phyloP scores from a whole-genome alignment of 2,797 vertebrate species.

The Xiphophorus birchmanni region DNA sequence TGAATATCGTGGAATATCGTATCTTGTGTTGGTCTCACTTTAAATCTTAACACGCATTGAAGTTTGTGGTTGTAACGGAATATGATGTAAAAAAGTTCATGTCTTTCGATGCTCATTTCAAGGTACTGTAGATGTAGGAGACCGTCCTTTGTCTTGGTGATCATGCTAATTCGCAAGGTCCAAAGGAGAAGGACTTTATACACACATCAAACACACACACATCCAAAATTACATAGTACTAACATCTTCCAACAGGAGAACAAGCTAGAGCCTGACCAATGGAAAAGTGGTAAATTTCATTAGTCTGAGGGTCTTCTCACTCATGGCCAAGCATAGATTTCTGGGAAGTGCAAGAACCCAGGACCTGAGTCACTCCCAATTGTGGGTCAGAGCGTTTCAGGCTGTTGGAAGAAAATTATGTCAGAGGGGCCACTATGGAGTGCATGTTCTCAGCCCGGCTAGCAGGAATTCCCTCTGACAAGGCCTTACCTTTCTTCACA shows the following conservation, averaged over 20 bases:
- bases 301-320: constrained; percentile 68
- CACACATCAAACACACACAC: constrained; percentile 35
- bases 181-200: neutral
- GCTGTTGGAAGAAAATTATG: constrained; percentile 68
- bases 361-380: constrained; percentile 75
- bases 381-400: constrained; percentile 72
- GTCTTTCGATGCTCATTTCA: neutral
- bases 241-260: constrained; percentile 69
- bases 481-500: constrained; percentile 70
- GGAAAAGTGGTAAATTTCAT: constrained; percentile 69
- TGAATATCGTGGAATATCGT: no score
- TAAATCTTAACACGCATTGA: no score
- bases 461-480: constrained; percentile 81
- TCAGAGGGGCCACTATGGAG: constrained; percentile 59
- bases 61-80: no score
- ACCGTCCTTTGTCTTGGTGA: neutral
- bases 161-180: neutral
- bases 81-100: no score
- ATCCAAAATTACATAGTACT: constrained; percentile 33
- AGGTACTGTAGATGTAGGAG: neutral
- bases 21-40: no score
- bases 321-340: constrained; percentile 64
- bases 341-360: constrained; percentile 76
- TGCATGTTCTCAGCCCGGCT: constrained; percentile 74
- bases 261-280: constrained; percentile 37